A percentile compares a stretch with the other conserved stretches of the same genome.
These are phyloP conservation scores for Ceratothoa steindachneri DNA, from an alignment of 2,888 invertebrate species.

Conservation along the genomic window DNA sequence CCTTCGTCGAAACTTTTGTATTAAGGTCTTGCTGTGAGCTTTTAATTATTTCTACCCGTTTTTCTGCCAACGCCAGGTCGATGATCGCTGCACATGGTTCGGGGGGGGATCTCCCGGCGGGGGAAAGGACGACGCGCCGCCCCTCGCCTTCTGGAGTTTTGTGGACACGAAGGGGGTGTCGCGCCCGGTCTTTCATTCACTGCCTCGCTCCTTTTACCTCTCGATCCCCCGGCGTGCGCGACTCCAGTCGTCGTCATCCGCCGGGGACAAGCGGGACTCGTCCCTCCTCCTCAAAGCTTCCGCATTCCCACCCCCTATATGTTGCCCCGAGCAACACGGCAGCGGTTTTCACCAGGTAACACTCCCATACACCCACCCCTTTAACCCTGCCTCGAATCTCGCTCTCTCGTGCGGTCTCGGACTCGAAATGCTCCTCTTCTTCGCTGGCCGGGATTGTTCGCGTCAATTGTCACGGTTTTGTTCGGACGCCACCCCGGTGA, in stretches of 20 bases:
- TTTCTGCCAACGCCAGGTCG: too few species aligned
- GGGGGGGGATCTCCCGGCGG: constrained; percentile 38
- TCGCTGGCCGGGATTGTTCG: not conserved
- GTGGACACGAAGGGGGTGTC: constrained; percentile 44
- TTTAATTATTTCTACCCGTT: too few species aligned
- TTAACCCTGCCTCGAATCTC: too few species aligned
- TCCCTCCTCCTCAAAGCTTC: constrained; percentile 58
- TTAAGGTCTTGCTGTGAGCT: too few species aligned
- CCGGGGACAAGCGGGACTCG: constrained; percentile 59
- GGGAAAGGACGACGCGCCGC: constrained; percentile 27
- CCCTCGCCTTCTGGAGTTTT: constrained; percentile 43
- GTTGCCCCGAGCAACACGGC: constrained; percentile 50
- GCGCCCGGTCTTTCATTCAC: constrained; percentile 44
- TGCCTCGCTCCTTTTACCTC: constrained; percentile 46
- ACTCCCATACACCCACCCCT: not conserved
- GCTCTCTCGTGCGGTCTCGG: too few species aligned
- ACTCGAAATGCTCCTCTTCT: too few species aligned
- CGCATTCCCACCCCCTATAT: constrained; percentile 58
- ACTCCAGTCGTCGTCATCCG: constrained; percentile 49
- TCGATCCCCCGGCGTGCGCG: constrained; percentile 41
- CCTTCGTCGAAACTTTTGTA: too few species aligned
- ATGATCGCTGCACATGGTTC: constrained; percentile 33
- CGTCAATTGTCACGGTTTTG: not conserved
- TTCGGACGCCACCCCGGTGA: not conserved
- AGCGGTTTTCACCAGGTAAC: constrained; percentile 47